Conservation (phyloP, 2,797 vertebrate species). For the Catostomus latipinnis region DNA sequence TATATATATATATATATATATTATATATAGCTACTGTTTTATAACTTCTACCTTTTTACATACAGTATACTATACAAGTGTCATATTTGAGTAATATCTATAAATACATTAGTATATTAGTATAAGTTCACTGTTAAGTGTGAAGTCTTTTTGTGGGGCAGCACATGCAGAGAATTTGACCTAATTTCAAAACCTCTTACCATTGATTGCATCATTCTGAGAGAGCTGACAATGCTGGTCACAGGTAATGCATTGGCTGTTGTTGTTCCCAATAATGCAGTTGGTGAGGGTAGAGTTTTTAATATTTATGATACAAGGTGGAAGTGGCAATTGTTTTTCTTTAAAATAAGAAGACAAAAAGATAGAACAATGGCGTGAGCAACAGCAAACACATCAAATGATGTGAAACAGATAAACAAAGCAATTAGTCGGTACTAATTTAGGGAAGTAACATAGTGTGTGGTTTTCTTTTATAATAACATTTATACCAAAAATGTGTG, state of each 20-base stretch:
- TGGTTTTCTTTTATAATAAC: neutral
- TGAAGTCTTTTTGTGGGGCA: no score
- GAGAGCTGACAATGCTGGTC: constrained; percentile 62
- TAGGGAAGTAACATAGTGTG: neutral
- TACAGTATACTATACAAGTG: neutral
- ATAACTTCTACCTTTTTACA: no score
- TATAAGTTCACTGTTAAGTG: neutral
- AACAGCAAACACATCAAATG: neutral
- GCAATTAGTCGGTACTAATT: neutral
- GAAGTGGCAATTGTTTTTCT: constrained; percentile 49
- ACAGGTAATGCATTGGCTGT: constrained; percentile 37
- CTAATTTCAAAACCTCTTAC: constrained; percentile 44
- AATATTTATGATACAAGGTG: constrained; percentile 74
- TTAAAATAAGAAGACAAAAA: constrained; percentile 23
- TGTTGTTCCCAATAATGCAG: constrained; percentile 72
- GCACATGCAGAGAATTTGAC: neutral
- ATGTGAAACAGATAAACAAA: constrained; percentile 52
- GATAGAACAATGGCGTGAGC: neutral
- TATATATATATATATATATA: no score
- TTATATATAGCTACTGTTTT: no score
- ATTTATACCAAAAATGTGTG: neutral
- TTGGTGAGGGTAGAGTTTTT: constrained; percentile 75
- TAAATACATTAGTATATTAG: no score
- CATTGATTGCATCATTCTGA: constrained; percentile 46
- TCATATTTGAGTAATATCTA: no score